phyloP scores from a whole-genome alignment of 1,140 invertebrate genomes.

The Caerostris darwini region DNA sequence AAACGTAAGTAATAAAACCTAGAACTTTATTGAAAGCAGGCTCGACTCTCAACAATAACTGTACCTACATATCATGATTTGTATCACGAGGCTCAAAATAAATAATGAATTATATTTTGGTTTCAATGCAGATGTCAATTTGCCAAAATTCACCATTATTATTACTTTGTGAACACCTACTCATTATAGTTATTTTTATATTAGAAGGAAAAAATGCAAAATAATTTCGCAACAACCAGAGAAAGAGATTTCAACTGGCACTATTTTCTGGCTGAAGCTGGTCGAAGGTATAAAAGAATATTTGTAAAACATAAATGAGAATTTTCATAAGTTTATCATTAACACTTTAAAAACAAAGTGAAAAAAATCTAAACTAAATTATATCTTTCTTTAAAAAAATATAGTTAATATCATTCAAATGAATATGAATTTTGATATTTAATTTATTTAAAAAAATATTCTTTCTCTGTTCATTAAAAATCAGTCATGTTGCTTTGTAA shows the following conservation, averaged over 20 bases:
- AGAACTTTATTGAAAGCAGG: no score
- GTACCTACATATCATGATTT: no score
- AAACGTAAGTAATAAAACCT: no score
- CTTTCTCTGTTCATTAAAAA: neutral
- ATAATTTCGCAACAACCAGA: neutral
- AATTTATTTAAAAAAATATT: neutral
- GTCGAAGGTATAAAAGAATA: neutral
- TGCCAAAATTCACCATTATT: no score
- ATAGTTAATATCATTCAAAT: neutral
- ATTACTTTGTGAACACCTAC: no score
- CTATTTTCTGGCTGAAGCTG: constrained; percentile 2
- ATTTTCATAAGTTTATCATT: no score
- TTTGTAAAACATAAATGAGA: neutral
- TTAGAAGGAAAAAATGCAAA: neutral
- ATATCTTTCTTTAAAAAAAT: no score
- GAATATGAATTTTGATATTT: neutral
- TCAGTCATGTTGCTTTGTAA: no score
- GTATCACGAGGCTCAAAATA: no score
- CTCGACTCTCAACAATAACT: no score
- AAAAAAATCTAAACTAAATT: neutral
- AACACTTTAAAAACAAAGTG: neutral
- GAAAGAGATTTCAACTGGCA: constrained; percentile 19
- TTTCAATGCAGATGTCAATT: no score
- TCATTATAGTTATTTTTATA: neutral
- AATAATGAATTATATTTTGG: no score